These are phyloP conservation scores for Cetonia aurata DNA, from an alignment of 2,888 invertebrate genomes.

Conservation along the genomic window DNA sequence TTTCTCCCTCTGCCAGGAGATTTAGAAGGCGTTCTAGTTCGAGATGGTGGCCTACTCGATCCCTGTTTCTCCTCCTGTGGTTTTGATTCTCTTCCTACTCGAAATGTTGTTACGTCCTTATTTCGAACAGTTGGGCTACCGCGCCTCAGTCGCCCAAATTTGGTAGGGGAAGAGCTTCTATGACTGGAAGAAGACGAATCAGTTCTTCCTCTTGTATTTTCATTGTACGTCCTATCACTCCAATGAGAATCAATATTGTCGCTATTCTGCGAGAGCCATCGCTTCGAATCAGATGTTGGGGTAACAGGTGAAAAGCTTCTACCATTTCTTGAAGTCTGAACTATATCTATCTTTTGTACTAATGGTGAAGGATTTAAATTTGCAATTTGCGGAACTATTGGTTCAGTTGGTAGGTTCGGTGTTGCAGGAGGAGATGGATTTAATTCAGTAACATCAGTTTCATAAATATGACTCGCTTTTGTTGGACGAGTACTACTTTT, in stretches of 20 bases:
- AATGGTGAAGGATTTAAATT: not conserved
- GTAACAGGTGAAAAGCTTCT: not conserved
- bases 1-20: constrained; percentile 48
- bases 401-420: not conserved
- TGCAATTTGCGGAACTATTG: not conserved
- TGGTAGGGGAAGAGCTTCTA: constrained; percentile 36
- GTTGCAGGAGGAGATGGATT: constrained; percentile 3
- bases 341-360: not conserved
- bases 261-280: too few relatives aligned
- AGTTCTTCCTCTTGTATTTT: constrained; percentile 31
- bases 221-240: constrained; percentile 13
- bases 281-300: not conserved
- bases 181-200: constrained; percentile 44
- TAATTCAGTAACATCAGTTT: constrained; percentile 8
- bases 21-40: constrained; percentile 48
- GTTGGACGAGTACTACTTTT: constrained; percentile 49
- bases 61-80: constrained; percentile 16
- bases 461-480: not conserved
- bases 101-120: constrained; percentile 37
- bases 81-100: constrained; percentile 20
- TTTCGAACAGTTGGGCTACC: constrained; percentile 44
- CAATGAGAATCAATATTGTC: not conserved
- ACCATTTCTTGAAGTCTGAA: not conserved
- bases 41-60: constrained; percentile 33
- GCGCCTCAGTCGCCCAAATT: constrained; percentile 32